These are phyloP conservation scores for Oncorhynchus mykiss DNA, from an alignment of 2,113 vertebrate species.

Conservation along the genomic window DNA sequence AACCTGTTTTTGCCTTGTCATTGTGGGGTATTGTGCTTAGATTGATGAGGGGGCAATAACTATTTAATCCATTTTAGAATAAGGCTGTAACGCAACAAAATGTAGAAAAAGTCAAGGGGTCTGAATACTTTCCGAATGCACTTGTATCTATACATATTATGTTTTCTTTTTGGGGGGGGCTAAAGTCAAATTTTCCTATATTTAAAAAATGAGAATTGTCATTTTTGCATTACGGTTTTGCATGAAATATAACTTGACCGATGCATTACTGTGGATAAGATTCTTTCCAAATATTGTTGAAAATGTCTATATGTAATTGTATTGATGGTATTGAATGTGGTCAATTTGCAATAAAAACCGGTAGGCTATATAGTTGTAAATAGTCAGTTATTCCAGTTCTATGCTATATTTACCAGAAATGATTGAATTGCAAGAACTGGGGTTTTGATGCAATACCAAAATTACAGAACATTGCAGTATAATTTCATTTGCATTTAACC, in stretches of 20 bases:
- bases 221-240: not conserved
- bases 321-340: not conserved
- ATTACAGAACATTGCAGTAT: conserved; percentile 52
- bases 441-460: conserved; percentile 38
- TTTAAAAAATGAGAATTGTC: not conserved
- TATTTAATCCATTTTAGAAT: no score
- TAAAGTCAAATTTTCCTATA: conserved; percentile 29
- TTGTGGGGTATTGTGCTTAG: no score
- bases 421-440: conserved; percentile 42
- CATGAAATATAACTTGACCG: not conserved
- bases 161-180: not conserved
- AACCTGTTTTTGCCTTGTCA: no score
- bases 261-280: no score
- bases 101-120: no score
- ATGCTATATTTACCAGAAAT: not conserved
- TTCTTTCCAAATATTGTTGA: not conserved
- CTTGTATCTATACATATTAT: no score
- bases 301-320: not conserved
- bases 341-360: not conserved
- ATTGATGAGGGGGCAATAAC: no score
- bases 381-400: conserved; percentile 13
- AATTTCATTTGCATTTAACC: conserved; percentile 54
- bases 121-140: no score
- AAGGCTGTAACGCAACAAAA: no score
- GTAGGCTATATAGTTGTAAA: not conserved